Evolutionary conservation across 2,797 vertebrate species (phyloP), one percentile per base, ranked within the genome.

Genomic region (Pangasius sanitwongsei): DNA sequence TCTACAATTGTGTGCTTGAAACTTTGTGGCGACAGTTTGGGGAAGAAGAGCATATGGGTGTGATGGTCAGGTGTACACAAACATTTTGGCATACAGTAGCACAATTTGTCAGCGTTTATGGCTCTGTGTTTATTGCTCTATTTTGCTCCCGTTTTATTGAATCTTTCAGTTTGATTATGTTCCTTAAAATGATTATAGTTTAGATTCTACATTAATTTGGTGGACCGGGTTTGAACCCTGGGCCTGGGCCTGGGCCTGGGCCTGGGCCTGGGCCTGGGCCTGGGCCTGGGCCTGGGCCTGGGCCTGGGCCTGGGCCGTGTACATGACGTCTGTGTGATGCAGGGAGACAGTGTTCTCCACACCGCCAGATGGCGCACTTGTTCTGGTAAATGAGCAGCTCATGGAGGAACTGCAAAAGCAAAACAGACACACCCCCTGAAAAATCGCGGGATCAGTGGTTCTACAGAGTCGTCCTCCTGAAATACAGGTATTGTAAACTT

Each of bases 381-480:
- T 34, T 13, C 3, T 11, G 6, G 7, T 28, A 8, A 1, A 55
- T 0, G 23, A 59, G 18, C 12, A 16, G 44, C 6, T 84, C 25
- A 23, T 20, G 18, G 59, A 57, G 80, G 86, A 87, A 61, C 72
- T 31, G 81, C 37, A n/a, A 89, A 88, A 82, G 20, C 86, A 82
- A 87, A 87, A 89, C 89, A 89, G 28, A 70, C 86, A 89, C 89
- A 55, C 86, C 85, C 70, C 70, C 80, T 86, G 18, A 44, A 23
- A 53, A 89, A 48, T 70, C 63, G 69, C 69, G 55, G 85, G 85
- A 83, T 5, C 20, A 13, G 59, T n/a, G 55, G 13, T 75, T 77
- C 15, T 77, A 25, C 44, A 23, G 44, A 37, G 23, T 4, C n/a
- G 16, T 75, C 4, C 23, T 48, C 0, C 2, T 2, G 28, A 48